Percentiles rank a stretch among this genome's conserved stretches.
Conservation (phyloP, 2,113 vertebrate genomes). For the Lophotis ruficrista region DNA sequence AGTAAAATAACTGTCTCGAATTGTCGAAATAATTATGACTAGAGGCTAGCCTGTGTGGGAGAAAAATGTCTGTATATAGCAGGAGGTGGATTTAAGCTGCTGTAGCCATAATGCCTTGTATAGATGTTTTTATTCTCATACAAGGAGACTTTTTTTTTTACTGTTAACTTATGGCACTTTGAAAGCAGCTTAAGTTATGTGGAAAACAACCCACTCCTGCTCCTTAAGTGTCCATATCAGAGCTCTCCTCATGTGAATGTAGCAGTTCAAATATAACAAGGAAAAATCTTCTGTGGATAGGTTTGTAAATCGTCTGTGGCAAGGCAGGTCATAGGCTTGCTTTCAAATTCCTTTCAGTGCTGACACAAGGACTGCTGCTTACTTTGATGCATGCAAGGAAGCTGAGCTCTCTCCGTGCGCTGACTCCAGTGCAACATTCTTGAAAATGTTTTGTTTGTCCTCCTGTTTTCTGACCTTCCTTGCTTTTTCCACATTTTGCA, state of each 20-base stretch:
- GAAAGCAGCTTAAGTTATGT: neutral
- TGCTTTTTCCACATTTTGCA: neutral
- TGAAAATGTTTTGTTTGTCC: neutral
- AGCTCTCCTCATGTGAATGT: neutral
- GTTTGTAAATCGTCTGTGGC: neutral
- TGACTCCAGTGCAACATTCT: neutral
- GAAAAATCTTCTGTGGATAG: neutral
- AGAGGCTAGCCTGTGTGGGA: neutral
- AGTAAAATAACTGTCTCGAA: neutral
- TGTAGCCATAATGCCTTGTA: neutral
- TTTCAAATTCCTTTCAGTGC: neutral
- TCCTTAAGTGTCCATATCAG: neutral
- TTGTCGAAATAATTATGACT: neutral
- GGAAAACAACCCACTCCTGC: constrained; percentile 4
- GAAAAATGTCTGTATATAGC: neutral
- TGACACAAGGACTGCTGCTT: neutral
- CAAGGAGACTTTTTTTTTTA: neutral
- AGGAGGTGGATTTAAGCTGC: constrained; percentile 17
- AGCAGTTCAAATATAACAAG: neutral
- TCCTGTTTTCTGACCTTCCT: neutral
- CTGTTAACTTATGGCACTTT: neutral
- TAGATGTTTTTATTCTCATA: neutral
- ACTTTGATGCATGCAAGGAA: neutral
- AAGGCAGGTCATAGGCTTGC: neutral
- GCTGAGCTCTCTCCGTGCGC: neutral